A percentile compares a stretch with the other conserved stretches of the same genome.
These are phyloP conservation scores for Ariolimax columbianus DNA, from an alignment of 2,888 invertebrate species.

Conservation along the genomic window DNA sequence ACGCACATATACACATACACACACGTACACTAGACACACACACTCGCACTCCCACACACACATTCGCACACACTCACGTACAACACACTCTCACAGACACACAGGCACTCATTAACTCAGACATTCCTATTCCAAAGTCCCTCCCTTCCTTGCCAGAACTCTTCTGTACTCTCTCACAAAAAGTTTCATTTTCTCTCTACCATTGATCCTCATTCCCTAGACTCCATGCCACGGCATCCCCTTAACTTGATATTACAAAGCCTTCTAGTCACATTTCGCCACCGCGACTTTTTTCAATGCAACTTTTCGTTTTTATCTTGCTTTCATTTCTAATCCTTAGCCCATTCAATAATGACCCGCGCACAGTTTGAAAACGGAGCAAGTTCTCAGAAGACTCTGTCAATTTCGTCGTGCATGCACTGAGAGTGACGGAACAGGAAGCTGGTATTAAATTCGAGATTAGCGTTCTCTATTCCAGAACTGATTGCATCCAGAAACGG, in stretches of 20 bases:
- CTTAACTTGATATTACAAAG: neutral
- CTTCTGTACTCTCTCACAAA: neutral
- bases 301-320: neutral
- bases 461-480: neutral
- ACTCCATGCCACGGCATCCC: neutral
- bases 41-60: neutral
- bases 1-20: too few species aligned
- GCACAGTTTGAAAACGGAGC: neutral
- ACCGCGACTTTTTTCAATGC: neutral
- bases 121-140: neutral
- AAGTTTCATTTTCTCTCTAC: neutral
- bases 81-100: neutral
- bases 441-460: conserved; percentile 6
- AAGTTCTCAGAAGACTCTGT: neutral
- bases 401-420: neutral
- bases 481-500: conserved; percentile 2
- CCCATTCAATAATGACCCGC: neutral
- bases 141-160: neutral
- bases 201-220: neutral
- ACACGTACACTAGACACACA: too few species aligned
- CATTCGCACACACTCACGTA: neutral
- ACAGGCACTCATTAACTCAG: neutral
- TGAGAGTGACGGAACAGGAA: conserved; percentile 4
- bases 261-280: neutral
- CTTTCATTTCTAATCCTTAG: neutral